Base-by-base conservation (phyloP, 2,888 invertebrate genomes). In the Scaptomyza reducta region DNA sequence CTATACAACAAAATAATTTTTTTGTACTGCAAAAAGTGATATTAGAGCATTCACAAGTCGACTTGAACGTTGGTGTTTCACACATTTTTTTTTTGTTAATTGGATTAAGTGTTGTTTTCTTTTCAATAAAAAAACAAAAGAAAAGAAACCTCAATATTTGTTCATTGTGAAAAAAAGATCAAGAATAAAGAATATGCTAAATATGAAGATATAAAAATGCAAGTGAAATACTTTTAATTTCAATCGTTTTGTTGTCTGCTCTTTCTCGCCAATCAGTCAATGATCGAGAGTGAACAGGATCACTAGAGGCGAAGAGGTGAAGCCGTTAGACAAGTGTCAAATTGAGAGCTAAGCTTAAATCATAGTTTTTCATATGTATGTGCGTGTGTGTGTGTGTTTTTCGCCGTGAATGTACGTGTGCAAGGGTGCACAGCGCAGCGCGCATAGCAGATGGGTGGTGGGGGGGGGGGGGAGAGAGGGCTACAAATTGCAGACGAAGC, bases 401-500 rank as follows among this genome's bases (percentile, higher is more conserved):
- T 56, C 6, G 53, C 51, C 62, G 38, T 16, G 55, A 16, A 29
- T 27, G 6, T 49, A n/a, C 53, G 33, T 51, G 45, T 40, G 29
- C 51, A 66, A 53, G 75, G 76, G 70, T 63, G 66, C 50, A 41
- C 31, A 56, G 55, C 38, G 54, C 38, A 18, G 10, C 33, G 9
- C 16, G 33, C 11, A 5, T 14, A 18, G 27, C 7, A 18, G 16
- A 13, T n/a, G 47, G 29, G 35, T 45, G 42, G 61, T 38, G 54
- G 40, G 65, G 50, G 79, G 55, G 51, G 42, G 60, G 50, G 54
- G 40, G 62, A 59, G 55, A 35, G 64, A 59, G 81, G 61, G 88
- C 88, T 83, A 86, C 58, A 79, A 87, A 82, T 83, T 87, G 82
- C 82, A 82, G 88, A 82, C 82, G 88, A 82, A 87, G 88, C 82